A percentile compares a stretch with the other conserved stretches of the same genome.
Evolutionary conservation across 2,113 vertebrate genomes (phyloP).

Genomic region (Poecile atricapillus): DNA sequence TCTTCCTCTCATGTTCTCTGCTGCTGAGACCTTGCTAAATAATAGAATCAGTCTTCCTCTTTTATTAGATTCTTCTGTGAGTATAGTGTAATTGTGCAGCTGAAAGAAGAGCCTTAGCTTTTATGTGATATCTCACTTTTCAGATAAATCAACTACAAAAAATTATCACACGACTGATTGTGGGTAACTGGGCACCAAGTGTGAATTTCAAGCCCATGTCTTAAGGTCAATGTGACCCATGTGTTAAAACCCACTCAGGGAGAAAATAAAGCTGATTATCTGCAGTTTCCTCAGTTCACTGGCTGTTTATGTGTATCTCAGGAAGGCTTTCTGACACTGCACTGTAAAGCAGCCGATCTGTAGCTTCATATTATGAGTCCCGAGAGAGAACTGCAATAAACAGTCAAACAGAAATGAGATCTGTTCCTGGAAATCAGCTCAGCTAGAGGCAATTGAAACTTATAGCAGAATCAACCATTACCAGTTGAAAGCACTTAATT

Average conservation of each 20-base stretch:
- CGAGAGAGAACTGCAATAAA: neutral
- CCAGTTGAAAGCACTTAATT: neutral
- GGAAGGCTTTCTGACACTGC: neutral
- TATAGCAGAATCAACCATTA: slow-evolving; percentile 78
- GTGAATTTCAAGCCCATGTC: slow-evolving; percentile 58
- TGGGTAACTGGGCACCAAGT: slow-evolving; percentile 36
- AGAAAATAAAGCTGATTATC: slow-evolving; percentile 5
- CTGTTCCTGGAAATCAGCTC: slow-evolving; percentile 83
- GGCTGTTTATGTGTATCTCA: neutral
- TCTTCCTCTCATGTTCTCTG: neutral
- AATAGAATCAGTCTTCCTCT: neutral
- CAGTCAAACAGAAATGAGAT: slow-evolving; percentile 6
- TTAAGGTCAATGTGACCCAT: slow-evolving; percentile 78
- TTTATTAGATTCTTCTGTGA: neutral
- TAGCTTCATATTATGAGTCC: neutral
- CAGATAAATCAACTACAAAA: slow-evolving; percentile 63
- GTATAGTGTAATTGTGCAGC: neutral
- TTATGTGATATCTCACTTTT: neutral
- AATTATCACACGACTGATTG: slow-evolving; percentile 72
- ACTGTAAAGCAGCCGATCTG: neutral
- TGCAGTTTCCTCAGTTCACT: neutral
- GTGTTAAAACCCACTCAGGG: slow-evolving; percentile 76
- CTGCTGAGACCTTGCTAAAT: neutral
- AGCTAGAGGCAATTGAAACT: slow-evolving; percentile 38
- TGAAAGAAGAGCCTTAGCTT: neutral